These are phyloP conservation scores for Drosophila guanche DNA, from an alignment of 1,140 invertebrate genomes.

Conservation along the genomic window DNA sequence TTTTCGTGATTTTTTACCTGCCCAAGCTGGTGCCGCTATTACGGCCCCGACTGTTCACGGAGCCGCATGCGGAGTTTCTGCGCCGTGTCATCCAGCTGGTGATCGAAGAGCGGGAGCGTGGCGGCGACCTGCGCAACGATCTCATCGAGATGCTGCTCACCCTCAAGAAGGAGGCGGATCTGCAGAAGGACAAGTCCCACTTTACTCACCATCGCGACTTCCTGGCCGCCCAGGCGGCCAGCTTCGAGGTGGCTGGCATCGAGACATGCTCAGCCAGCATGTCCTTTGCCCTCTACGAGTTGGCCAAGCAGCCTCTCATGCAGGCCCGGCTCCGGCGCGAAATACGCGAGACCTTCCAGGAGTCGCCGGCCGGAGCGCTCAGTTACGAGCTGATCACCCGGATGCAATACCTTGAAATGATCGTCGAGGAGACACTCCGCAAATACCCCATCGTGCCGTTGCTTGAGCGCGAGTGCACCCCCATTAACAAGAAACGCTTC, in stretches of 20 bases:
- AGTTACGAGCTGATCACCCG: slow-evolving; percentile 85
- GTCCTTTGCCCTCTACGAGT: slow-evolving; percentile 87
- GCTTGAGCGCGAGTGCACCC: slow-evolving; percentile 76
- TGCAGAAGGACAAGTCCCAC: slow-evolving; percentile 75
- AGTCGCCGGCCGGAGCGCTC: slow-evolving; percentile 84
- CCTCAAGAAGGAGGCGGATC: slow-evolving; percentile 79
- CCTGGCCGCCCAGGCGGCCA: slow-evolving; percentile 88
- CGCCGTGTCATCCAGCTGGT: slow-evolving; percentile 78
- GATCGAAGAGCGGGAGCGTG: slow-evolving; percentile 79
- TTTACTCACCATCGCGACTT: slow-evolving; percentile 78
- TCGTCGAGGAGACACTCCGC: slow-evolving; percentile 84
- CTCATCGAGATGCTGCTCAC: slow-evolving; percentile 84
- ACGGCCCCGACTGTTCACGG: slow-evolving; percentile 62
- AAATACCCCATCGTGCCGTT: slow-evolving; percentile 76
- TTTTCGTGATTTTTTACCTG: slow-evolving; percentile 84
- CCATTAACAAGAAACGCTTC: slow-evolving; percentile 76
- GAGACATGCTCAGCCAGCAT: slow-evolving; percentile 90
- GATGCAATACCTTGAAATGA: slow-evolving; percentile 87
- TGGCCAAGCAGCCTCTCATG: slow-evolving; percentile 88
- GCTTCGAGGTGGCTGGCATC: slow-evolving; percentile 90
- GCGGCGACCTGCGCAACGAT: slow-evolving; percentile 82
- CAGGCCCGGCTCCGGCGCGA: slow-evolving; percentile 88
- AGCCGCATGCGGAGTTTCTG: slow-evolving; percentile 73
- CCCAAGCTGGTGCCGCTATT: slow-evolving; percentile 76
- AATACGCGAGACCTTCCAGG: slow-evolving; percentile 84